phyloP scores from a whole-genome alignment of 1,140 invertebrate species.

The Solenopsis invicta region DNA sequence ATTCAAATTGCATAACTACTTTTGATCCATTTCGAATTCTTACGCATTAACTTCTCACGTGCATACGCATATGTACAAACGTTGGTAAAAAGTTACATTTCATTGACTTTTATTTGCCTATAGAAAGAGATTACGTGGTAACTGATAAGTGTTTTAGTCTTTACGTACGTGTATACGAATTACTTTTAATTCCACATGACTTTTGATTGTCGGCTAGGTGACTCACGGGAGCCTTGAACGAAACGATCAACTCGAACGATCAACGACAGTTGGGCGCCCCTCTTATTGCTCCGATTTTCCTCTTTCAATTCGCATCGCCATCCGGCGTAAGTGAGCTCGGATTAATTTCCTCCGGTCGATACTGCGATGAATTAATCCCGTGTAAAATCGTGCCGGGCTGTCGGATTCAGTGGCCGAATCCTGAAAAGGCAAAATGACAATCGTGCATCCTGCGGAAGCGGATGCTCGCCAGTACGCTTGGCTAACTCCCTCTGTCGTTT shows the following conservation, averaged over 20 bases:
- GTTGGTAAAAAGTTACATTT: background rate
- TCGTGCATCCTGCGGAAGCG: conserved; percentile 86
- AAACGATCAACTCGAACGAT: conserved; percentile 39
- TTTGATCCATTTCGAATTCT: background rate
- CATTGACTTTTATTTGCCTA: background rate
- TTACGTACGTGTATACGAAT: background rate
- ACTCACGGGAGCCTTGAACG: conserved; percentile 52
- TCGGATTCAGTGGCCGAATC: conserved; percentile 36
- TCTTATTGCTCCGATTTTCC: conserved; percentile 38
- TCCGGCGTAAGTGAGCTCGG: background rate
- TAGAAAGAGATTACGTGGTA: background rate
- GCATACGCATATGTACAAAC: background rate
- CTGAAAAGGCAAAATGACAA: conserved; percentile 71
- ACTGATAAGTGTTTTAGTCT: background rate
- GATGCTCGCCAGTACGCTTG: conserved; percentile 84
- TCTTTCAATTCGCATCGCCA: conserved; percentile 11
- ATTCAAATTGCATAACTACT: conserved; percentile 40
- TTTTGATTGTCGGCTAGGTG: conserved; percentile 19
- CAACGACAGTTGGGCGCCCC: conserved; percentile 5
- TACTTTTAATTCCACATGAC: background rate
- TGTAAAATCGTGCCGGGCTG: background rate
- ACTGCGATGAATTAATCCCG: conserved; percentile 3
- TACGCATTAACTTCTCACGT: background rate
- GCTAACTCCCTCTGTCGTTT: conserved; percentile 78
- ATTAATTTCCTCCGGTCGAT: conserved; percentile 46